Base-by-base conservation (phyloP, 2,797 vertebrate species). In the Micropoecilia bifurca region DNA sequence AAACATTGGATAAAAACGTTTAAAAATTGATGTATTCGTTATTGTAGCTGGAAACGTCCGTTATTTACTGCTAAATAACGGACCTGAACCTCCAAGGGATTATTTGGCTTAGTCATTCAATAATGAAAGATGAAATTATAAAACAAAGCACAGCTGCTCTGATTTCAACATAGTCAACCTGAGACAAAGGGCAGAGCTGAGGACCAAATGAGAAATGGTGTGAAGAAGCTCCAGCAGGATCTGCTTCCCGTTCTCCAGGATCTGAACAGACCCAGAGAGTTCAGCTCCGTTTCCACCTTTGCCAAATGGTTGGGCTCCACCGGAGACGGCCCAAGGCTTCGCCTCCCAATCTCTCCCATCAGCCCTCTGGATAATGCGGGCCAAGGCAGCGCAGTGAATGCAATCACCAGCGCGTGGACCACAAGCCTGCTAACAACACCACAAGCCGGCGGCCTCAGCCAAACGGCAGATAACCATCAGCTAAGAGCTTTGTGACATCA, bases 401-500 rank as follows among this genome's bases (percentile, higher is more conserved):
- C 90, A 92, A 92, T 92, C 92, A 93, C 84, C 87, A 79, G 81
- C 79, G 79, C 73, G 30, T 78, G 83, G 83, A 82, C 91, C 89
- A 83, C 90, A 83, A 87, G 87, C 83, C 79, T 16, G 85, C 88
- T 89, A 86, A 92, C 91, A 90, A 75, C 91, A 89, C 91, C 91
- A 89, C 91, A 85, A 91, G 89, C 90, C 89, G 83, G 89, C 33
- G 90, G 77, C 86, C 89, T 85, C 80, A 76, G 89, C 90, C 91
- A 93, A 91, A 90, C 45, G 47, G 36, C 77, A 83, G 95, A 96
- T 95, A 95, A 92, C 89, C 90, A 95, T 95, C 95, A 83, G 90
- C 87, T 93, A 92, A 94, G 93, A 93, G 93, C 92, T 93, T 92
- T 91, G 94, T 95, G 95, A 95, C 95, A 96, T 96, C 95, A 96